Evolutionary conservation across 2,888 invertebrate species (phyloP).

Genomic region (Mystacides longicornis): DNA sequence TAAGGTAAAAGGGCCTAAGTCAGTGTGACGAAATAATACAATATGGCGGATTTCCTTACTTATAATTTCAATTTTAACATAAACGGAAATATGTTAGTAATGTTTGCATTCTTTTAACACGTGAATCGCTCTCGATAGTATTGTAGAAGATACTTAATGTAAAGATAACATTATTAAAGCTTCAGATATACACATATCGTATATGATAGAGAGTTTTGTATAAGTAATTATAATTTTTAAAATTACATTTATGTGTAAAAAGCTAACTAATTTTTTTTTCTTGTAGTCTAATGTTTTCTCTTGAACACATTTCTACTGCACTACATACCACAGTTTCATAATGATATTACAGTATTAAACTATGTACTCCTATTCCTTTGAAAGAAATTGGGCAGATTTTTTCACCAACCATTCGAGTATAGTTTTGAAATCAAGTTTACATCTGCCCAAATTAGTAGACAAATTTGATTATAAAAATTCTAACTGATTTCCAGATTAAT

Average conservation of each 20-base stretch:
- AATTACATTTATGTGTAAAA: background rate
- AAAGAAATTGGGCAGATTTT: too few relatives aligned
- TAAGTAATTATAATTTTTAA: background rate
- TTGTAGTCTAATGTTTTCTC: constrained; percentile 22
- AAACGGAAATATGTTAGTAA: background rate
- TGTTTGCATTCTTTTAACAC: background rate
- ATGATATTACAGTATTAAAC: background rate
- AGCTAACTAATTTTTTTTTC: constrained; percentile 14
- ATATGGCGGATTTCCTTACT: too few relatives aligned
- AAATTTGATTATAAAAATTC: too few relatives aligned
- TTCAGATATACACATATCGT: constrained; percentile 17
- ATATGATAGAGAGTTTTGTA: background rate
- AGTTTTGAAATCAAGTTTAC: too few relatives aligned
- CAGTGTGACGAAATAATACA: too few relatives aligned
- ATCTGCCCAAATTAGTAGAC: too few relatives aligned
- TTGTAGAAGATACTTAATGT: too few relatives aligned
- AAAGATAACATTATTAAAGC: constrained; percentile 19
- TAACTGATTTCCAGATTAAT: too few relatives aligned
- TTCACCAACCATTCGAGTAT: too few relatives aligned
- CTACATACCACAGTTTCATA: constrained; percentile 14
- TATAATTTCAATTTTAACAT: too few relatives aligned
- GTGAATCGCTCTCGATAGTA: background rate
- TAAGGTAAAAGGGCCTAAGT: too few relatives aligned
- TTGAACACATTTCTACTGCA: constrained; percentile 26
- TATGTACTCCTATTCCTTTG: too few relatives aligned